A percentile compares a stretch with the other conserved stretches of the same genome.
phyloP scores from a whole-genome alignment of 2,797 vertebrate genomes.

The Coranthus polyacanthus region DNA sequence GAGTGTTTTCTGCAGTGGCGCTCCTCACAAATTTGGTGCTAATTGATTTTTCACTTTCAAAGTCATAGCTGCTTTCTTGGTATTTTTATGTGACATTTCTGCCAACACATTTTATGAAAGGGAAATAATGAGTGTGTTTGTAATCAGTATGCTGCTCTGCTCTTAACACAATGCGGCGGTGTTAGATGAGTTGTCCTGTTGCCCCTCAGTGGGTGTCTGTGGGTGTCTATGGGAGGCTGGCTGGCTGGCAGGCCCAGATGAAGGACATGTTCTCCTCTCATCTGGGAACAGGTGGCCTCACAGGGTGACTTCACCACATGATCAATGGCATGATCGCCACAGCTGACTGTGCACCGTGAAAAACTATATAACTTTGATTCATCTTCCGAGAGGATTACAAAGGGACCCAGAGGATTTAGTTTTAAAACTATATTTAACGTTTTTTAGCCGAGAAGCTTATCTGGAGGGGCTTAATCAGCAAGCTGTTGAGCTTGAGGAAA shows the following conservation, averaged over 20 bases:
- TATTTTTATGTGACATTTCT: constrained; percentile 38
- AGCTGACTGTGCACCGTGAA: constrained; percentile 47
- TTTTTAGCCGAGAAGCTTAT: constrained; percentile 34
- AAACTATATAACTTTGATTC: constrained; percentile 67
- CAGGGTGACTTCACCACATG: constrained; percentile 80
- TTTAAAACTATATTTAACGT: constrained; percentile 50
- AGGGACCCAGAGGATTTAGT: constrained; percentile 45
- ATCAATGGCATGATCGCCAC: constrained; percentile 71
- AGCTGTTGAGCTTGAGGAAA: constrained; percentile 42
- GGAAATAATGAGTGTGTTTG: constrained; percentile 48
- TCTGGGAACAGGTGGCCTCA: constrained; percentile 82
- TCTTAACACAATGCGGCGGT: constrained; percentile 58
- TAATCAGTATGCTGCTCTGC: constrained; percentile 76
- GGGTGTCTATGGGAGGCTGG: constrained; percentile 69
- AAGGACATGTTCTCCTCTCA: constrained; percentile 78
- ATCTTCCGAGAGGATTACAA: constrained; percentile 87
- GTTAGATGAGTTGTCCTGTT: constrained; percentile 74
- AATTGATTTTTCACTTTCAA: constrained; percentile 46
- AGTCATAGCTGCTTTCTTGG: constrained; percentile 31
- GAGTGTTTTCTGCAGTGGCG: constrained; percentile 13
- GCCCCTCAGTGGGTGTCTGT: constrained; percentile 72
- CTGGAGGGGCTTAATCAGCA: constrained; percentile 24
- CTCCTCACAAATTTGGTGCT: constrained; percentile 41
- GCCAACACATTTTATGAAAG: constrained; percentile 39
- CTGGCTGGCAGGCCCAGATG: constrained; percentile 65